Base-by-base conservation (phyloP, 2,113 vertebrate genomes). In the Cricetomys ansorgei region DNA sequence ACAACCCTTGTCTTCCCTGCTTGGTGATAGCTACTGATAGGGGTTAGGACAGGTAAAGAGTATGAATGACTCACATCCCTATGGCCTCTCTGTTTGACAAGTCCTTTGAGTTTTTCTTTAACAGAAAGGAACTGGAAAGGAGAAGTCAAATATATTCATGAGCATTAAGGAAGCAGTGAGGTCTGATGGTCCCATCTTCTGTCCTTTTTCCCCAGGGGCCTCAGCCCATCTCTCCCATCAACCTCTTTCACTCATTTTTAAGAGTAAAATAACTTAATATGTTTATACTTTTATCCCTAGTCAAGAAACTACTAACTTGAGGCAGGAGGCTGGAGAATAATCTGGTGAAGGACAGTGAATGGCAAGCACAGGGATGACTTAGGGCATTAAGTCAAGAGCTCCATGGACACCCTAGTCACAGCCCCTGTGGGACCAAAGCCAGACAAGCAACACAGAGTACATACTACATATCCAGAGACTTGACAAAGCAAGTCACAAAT, bases 71-170 rank as follows among this genome's bases (percentile, higher is more conserved):
- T 27, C 65, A 6, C 11, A 75, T 43, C 55, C 67, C 64, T 37
- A 37, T 16, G 13, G 69, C 10, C 21, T 53, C 34, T 76, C 27
- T 57, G 16, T 37, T n/a, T 91, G 89, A 73, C 55, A 17, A 17
- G 15, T 29, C 6, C 25, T 65, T 67, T 16, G 65, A n/a, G 59
- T 53, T 81, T 21, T 59, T 93, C 50, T 85, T 34, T 45, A 84
- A 88, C 43, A 73, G 59, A 45, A 85, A 43, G 31, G 96, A 88
- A 89, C 53, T 29, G 45, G 73, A 97, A 97, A 93, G 50, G 81
- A 96, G 95, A 97, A 96, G 96, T 96, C 89, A 88, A 88, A 89
- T 79, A 81, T 59, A 86, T 53, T 89, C 10, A 1, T 34, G 37
- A 90, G 43, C 55, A 86, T 88, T 53, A 89, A 88, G 89, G 90